Base-by-base conservation (phyloP, 2,797 vertebrate species). In the Denticeps clupeoides region DNA sequence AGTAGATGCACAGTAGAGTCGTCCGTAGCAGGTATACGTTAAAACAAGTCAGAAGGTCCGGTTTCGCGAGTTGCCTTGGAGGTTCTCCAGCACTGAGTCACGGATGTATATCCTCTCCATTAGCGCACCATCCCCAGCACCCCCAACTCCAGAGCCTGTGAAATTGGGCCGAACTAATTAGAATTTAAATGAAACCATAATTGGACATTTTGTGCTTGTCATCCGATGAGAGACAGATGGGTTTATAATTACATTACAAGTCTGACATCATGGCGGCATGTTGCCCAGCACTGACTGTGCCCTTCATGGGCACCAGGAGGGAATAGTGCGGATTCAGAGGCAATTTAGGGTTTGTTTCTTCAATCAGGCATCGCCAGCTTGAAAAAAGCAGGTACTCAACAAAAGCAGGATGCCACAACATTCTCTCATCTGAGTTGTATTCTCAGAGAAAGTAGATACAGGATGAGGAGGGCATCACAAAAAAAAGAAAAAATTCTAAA, bases 121-220 rank as follows among this genome's bases (percentile, higher is more conserved):
- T 85, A 86, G 81, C 80, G 53, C 22, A 68, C 57, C 62, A 59
- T 49, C 49, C 78, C 75, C 85, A 82, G 78, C 46, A 49, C 57
- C 55, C 60, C 52, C 79, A 76, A 83, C 76, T 71, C 78, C 72
- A 73, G 79, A 87, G 87, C 77, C 84, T 71, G 79, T 21, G 63
- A 92, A 95, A 93, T 92, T 93, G 91, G 85, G 89, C 89, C 85
- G 87, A 89, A 89, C 90, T 96, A 94, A 97, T 97, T 97, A 92
- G 85, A 91, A 85, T 86, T 90, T 90, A 92, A 95, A 96, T 86
- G 87, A 92, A 93, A 92, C 82, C 87, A 90, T 96, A 96, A 97
- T 96, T 96, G 91, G 89, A 94, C 89, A 93, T 96, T 96, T 93
- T 96, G 84, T 82, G 87, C 89, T 96, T 91, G 74, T 96, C 93